Percentiles rank a stretch among this genome's conserved stretches.
Evolutionary conservation across 2,888 invertebrate species (phyloP).

Genomic region (Ligdia adustata): DNA sequence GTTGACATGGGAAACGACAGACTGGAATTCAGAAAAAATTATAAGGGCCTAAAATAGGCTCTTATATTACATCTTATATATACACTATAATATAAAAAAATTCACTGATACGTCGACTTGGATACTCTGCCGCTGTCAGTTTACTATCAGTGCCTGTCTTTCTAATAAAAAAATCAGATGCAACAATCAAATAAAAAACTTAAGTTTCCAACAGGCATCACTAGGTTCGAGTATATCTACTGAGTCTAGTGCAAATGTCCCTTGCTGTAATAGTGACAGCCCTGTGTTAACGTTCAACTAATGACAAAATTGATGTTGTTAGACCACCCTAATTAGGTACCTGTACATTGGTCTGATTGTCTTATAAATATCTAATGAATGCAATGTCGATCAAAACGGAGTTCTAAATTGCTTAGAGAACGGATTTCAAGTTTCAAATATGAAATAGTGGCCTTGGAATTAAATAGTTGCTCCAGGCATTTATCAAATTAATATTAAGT

Average conservation of each 20-base stretch:
- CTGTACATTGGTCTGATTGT: conserved; percentile 21
- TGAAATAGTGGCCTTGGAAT: conserved; percentile 20
- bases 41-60: too few relatives aligned
- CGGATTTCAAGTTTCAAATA: conserved; percentile 23
- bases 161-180: too few relatives aligned
- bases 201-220: too few relatives aligned
- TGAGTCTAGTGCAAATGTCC: too few relatives aligned
- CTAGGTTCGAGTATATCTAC: too few relatives aligned
- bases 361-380: conserved; percentile 27
- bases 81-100: too few relatives aligned
- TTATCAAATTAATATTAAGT: conserved; percentile 14
- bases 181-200: too few relatives aligned
- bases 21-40: too few relatives aligned
- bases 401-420: conserved; percentile 25
- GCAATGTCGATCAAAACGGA: conserved; percentile 25
- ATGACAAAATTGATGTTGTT: conserved; percentile 32
- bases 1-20: conserved; percentile 16
- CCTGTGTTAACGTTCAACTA: conserved; percentile 17
- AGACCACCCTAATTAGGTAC: conserved; percentile 26
- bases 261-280: neutral
- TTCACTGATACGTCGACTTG: too few relatives aligned
- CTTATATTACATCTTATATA: too few relatives aligned
- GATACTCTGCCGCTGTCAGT: too few relatives aligned
- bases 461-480: conserved; percentile 22
- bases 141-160: too few relatives aligned